A percentile compares a stretch with the other conserved stretches of the same genome.
These are phyloP conservation scores for Venusia cambrica DNA, from an alignment of 2,888 invertebrate species.

Conservation along the genomic window DNA sequence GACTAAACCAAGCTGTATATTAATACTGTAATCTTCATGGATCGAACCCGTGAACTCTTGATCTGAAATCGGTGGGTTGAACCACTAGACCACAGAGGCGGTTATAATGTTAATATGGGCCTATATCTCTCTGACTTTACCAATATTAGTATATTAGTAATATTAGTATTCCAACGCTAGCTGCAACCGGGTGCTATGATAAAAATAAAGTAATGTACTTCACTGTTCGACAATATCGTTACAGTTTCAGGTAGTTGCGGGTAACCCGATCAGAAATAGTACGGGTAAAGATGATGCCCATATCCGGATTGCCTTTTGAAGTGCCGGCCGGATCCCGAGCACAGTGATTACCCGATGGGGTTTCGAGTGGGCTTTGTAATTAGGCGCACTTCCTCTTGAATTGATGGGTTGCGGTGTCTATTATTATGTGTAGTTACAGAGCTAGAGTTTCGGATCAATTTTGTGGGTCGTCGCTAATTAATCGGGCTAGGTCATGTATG, in stretches of 20 bases:
- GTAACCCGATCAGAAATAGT: constrained; percentile 34
- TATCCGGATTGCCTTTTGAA: constrained; percentile 29
- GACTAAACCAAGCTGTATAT: too few relatives aligned
- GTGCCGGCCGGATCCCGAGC: constrained; percentile 29
- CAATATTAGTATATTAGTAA: too few relatives aligned
- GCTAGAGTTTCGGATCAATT: constrained; percentile 18
- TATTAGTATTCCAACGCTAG: too few relatives aligned
- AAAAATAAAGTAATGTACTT: too few relatives aligned
- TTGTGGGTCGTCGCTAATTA: neutral
- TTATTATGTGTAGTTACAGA: constrained; percentile 15
- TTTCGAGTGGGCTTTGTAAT: constrained; percentile 30
- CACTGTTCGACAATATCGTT: too few relatives aligned
- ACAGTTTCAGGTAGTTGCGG: constrained; percentile 17
- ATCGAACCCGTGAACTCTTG: too few relatives aligned
- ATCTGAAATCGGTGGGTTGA: too few relatives aligned
- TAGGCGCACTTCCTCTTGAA: constrained; percentile 26
- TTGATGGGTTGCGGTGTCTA: constrained; percentile 25
- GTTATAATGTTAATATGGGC: too few relatives aligned
- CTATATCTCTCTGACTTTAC: too few relatives aligned
- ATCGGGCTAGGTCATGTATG: neutral
- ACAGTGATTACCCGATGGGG: constrained; percentile 35
- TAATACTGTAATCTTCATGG: too few relatives aligned
- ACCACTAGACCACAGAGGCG: too few relatives aligned
- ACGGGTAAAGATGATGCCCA: constrained; percentile 37
- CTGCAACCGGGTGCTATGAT: too few relatives aligned